A percentile compares a stretch with the other conserved stretches of the same genome.
These are phyloP conservation scores for Catostylus mosaicus DNA, from an alignment of 30 jellyfish, hydroid and myxozoan genomes.

Conservation along the genomic window DNA sequence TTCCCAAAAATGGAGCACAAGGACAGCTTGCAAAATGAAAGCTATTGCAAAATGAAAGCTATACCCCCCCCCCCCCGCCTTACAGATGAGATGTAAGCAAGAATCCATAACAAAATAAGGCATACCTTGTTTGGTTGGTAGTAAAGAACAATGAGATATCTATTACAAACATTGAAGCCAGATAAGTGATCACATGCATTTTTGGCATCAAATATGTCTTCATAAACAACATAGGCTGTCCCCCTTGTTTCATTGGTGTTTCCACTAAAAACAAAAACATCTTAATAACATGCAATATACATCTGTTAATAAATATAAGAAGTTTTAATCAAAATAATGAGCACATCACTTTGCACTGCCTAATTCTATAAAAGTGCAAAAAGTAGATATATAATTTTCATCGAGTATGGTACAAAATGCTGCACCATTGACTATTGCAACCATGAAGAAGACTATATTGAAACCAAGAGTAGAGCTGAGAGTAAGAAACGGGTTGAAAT, in stretches of 20 bases:
- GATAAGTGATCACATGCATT: slow-evolving; percentile 97
- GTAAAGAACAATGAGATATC: slow-evolving; percentile 88
- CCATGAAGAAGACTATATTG: too few species aligned
- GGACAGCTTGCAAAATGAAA: too few species aligned
- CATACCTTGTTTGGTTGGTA: slow-evolving; percentile 94
- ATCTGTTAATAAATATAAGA: background rate
- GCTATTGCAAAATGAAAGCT: too few species aligned
- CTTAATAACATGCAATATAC: background rate
- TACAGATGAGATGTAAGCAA: too few species aligned
- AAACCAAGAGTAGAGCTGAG: too few species aligned
- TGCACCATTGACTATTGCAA: too few species aligned
- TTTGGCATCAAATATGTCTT: slow-evolving; percentile 97
- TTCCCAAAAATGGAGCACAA: too few species aligned
- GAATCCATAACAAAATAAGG: background rate
- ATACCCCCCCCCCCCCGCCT: too few species aligned
- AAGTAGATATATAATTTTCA: too few species aligned
- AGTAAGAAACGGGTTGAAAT: too few species aligned
- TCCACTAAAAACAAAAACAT: background rate
- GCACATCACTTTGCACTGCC: background rate
- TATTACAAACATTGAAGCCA: slow-evolving; percentile 95
- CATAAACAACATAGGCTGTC: slow-evolving; percentile 96
- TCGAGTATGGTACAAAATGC: too few species aligned
- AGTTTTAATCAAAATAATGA: background rate
- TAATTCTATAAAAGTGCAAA: too few species aligned
- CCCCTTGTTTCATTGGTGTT: slow-evolving; percentile 94